phyloP scores from a whole-genome alignment of 2,113 vertebrate genomes.

The Chaetorhynchus papuensis region DNA sequence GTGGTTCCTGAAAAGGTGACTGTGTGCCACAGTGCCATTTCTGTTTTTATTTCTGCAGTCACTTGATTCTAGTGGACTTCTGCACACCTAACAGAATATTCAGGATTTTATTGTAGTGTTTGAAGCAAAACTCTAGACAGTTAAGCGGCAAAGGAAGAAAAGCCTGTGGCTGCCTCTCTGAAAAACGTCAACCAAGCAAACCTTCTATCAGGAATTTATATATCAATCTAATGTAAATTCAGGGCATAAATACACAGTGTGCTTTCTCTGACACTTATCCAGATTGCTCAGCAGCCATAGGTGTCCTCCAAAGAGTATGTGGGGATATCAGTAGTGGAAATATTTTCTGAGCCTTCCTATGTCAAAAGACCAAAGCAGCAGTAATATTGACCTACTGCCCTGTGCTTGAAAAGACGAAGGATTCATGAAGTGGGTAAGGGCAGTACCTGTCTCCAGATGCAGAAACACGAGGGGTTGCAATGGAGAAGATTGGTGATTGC shows the following conservation, averaged over 20 bases:
- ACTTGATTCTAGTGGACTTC: not conserved
- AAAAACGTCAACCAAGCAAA: not conserved
- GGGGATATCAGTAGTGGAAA: not conserved
- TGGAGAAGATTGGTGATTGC: not conserved
- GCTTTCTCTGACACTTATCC: not conserved
- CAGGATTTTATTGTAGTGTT: not conserved
- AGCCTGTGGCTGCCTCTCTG: not conserved
- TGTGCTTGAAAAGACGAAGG: not conserved
- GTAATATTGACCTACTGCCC: not conserved
- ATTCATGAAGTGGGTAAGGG: not conserved
- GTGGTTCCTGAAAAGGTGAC: not conserved
- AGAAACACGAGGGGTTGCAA: not conserved
- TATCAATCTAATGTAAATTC: not conserved
- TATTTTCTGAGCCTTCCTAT: not conserved
- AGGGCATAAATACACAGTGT: not conserved
- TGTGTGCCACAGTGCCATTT: not conserved
- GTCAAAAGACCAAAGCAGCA: not conserved
- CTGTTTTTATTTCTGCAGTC: not conserved
- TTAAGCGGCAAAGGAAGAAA: not conserved
- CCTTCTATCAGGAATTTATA: not conserved
- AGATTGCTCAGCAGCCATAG: not conserved
- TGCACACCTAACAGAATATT: not conserved
- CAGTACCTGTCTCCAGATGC: not conserved
- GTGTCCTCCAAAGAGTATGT: not conserved
- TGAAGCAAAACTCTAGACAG: not conserved